phyloP scores from a whole-genome alignment of 2,113 vertebrate genomes.

The Budorcas taxicolor region DNA sequence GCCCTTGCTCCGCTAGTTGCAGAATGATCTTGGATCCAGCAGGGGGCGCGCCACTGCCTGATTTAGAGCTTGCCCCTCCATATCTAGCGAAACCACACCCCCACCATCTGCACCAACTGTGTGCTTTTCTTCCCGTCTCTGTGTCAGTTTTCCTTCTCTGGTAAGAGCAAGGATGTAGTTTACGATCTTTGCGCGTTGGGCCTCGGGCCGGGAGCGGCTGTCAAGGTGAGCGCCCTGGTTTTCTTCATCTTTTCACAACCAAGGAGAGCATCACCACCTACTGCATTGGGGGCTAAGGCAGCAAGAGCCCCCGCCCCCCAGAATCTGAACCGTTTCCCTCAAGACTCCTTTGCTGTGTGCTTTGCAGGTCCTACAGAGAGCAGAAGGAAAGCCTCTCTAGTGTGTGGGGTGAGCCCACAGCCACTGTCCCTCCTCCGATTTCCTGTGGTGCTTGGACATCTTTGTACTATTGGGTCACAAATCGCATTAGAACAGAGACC shows the following conservation, averaged over 20 bases:
- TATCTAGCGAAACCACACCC: neutral
- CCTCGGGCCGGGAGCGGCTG: neutral
- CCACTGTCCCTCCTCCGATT: neutral
- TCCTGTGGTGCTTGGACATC: neutral
- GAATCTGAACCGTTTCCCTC: neutral
- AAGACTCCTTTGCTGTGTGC: neutral
- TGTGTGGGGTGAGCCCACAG: rapidly evolving
- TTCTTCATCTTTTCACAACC: neutral
- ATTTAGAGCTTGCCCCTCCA: neutral
- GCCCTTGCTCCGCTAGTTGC: neutral
- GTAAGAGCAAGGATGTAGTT: neutral
- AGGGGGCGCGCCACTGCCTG: constrained; percentile 27
- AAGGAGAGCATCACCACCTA: neutral
- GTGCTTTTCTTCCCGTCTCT: neutral
- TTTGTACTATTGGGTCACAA: neutral
- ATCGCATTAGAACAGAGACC: neutral
- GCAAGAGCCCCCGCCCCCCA: rapidly evolving
- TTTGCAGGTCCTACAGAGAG: neutral
- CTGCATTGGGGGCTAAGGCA: neutral
- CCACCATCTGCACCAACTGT: neutral
- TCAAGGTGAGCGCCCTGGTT: neutral
- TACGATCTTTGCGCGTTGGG: neutral
- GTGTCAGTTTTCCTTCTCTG: neutral
- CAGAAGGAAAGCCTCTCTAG: neutral
- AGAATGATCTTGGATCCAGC: neutral